Evolutionary conservation across 92 coral and sea anemone genomes (phyloP).

Genomic region (Anthopleura xanthogrammica): DNA sequence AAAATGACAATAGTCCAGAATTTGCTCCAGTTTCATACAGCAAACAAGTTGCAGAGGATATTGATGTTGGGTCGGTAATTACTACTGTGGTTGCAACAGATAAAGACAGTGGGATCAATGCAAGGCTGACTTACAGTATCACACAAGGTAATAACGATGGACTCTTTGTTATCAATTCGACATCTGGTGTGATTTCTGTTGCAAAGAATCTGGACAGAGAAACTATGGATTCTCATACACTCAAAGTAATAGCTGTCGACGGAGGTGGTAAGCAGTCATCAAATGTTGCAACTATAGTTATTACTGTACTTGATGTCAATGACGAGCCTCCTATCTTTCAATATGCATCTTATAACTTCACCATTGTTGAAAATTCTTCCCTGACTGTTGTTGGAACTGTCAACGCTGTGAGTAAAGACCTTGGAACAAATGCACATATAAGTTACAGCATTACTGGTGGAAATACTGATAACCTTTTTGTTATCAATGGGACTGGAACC

Average conservation of each 20-base stretch:
- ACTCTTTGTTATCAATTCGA: slow-evolving; percentile 50
- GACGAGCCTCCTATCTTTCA: slow-evolving; percentile 89
- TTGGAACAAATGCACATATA: slow-evolving; percentile 87
- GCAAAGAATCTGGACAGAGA: slow-evolving; percentile 80
- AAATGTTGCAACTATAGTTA: slow-evolving; percentile 60
- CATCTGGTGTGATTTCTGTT: slow-evolving; percentile 57
- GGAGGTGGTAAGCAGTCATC: slow-evolving; percentile 72
- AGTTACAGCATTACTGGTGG: slow-evolving; percentile 65
- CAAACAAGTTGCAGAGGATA: slow-evolving; percentile 60
- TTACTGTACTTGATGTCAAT: slow-evolving; percentile 83
- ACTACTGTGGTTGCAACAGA: slow-evolving; percentile 68
- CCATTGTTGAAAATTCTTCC: slow-evolving; percentile 65
- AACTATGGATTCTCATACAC: slow-evolving; percentile 62
- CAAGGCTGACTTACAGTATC: slow-evolving; percentile 59
- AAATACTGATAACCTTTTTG: slow-evolving; percentile 43
- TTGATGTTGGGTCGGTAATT: slow-evolving; percentile 45
- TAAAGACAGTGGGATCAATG: slow-evolving; percentile 72
- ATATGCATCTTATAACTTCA: slow-evolving; percentile 60
- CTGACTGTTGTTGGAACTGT: slow-evolving; percentile 69
- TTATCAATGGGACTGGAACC: slow-evolving; percentile 78
- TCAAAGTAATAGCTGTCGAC: slow-evolving; percentile 66
- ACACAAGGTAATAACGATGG: slow-evolving; percentile 62
- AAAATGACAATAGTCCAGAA: slow-evolving; percentile 84
- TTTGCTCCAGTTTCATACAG: slow-evolving; percentile 60
- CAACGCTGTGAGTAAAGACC: slow-evolving; percentile 85